These are phyloP conservation scores for Camponotus fellah DNA, from an alignment of 2,888 invertebrate species.

Conservation along the genomic window DNA sequence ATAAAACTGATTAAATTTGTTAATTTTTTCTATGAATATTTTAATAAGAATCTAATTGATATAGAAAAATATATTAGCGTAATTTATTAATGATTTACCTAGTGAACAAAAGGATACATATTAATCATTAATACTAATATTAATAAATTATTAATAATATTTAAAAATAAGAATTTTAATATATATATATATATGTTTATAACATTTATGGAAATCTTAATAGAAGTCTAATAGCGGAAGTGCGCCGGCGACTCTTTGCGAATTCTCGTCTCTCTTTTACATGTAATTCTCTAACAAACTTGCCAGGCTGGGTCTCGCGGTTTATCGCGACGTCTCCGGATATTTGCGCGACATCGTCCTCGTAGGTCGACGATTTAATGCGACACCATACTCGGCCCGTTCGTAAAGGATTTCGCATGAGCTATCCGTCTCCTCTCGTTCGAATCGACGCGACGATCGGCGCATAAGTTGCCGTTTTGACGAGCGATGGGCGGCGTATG, in stretches of 20 bases:
- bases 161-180: not conserved
- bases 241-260: not conserved
- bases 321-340: conserved; percentile 29
- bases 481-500: conserved; percentile 69
- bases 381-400: conserved; percentile 1
- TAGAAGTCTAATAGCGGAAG: not conserved
- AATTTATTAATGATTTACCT: not conserved
- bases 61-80: not conserved
- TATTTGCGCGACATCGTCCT: conserved; percentile 20
- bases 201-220: not conserved
- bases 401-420: conserved; percentile 42
- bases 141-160: not conserved
- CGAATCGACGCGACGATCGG: conserved; percentile 64
- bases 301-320: conserved; percentile 37
- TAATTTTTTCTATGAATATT: not conserved
- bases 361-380: conserved; percentile 34
- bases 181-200: not conserved
- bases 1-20: not conserved
- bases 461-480: conserved; percentile 58
- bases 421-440: conserved; percentile 20
- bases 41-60: not conserved
- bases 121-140: not conserved
- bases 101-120: not conserved
- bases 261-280: not conserved
- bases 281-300: conserved; percentile 37